Base-by-base conservation (phyloP, 2,113 vertebrate species). In the Callopanchax toddi region DNA sequence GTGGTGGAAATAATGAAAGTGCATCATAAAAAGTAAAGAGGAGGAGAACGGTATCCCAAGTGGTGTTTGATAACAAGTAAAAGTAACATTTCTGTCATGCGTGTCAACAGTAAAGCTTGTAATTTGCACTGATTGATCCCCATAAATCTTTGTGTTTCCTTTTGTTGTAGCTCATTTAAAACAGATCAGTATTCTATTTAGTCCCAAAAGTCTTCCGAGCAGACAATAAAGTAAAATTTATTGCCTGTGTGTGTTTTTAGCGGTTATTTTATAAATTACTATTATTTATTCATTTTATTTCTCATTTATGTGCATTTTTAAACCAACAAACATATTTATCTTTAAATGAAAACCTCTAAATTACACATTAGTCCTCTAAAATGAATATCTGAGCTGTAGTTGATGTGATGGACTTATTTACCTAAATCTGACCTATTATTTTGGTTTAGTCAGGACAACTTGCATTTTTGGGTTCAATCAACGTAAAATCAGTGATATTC, bases 1-100 rank as follows among this genome's bases (percentile, higher is more conserved):
- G 51, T 11, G 48, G 6, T 62, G 52, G 32, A 57, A 70, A 67
- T 39, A 26, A 74, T 72, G 20, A 78, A 68, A 73, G 54, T n/a
- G 40, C 20, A 18, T 69, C 0, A 42, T 57, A 45, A 68, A 51
- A 60, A 51, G 48, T 36, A 67, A 69, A 71, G 42, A 56, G 45
- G 11, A 51, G 66, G 44, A 51, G 3, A 43, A 32, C 2, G 2
- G 6, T 15, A 17, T 67, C 65, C 55, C 54, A 17, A 48, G 23
- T 25, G 56, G 51, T 0, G 22, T 64, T 34, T 11, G 51, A 77
- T 66, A 44, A 67, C 69, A 76, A 55, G 44, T 39, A 11, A 62
- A 29, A 62, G 15, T 58, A 44, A 46, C 26, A 44, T 50, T 67
- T 48, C 72, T 62, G 45, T 74, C 63, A 78, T 40, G 23, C 4